Percentiles rank a stretch among this genome's conserved stretches.
phyloP scores from a whole-genome alignment of 2,888 invertebrate species.

The Thysanoteuthis rhombus region DNA sequence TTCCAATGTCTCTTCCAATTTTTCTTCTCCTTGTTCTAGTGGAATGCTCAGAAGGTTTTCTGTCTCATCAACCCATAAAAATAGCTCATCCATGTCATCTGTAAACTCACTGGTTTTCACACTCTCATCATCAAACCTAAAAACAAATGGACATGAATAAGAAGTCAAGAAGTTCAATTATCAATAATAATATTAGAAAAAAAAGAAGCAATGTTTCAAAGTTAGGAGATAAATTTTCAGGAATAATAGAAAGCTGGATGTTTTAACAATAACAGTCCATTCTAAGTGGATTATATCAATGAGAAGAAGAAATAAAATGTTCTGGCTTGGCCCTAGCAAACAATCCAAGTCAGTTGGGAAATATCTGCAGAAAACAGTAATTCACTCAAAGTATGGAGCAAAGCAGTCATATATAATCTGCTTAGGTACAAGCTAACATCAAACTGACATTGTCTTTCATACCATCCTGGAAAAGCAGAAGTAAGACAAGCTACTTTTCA shows the following conservation, averaged over 20 bases:
- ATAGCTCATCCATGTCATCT: constrained; percentile 66
- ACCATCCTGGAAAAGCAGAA: background rate
- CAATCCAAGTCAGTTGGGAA: background rate
- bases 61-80: constrained; percentile 68
- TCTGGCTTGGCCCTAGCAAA: background rate
- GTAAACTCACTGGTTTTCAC: constrained; percentile 62
- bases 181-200: background rate
- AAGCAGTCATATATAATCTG: background rate
- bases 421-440: background rate
- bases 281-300: background rate
- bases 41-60: constrained; percentile 73
- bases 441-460: background rate
- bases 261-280: background rate
- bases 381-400: background rate
- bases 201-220: background rate
- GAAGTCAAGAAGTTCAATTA: background rate
- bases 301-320: background rate
- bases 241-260: background rate
- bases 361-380: background rate
- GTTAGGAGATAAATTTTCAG: background rate
- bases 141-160: background rate
- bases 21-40: constrained; percentile 76
- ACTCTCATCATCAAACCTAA: constrained; percentile 52
- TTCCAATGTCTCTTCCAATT: constrained; percentile 75
- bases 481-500: background rate